phyloP scores from a whole-genome alignment of 2,797 vertebrate genomes.

The Leptodactylus fallax region DNA sequence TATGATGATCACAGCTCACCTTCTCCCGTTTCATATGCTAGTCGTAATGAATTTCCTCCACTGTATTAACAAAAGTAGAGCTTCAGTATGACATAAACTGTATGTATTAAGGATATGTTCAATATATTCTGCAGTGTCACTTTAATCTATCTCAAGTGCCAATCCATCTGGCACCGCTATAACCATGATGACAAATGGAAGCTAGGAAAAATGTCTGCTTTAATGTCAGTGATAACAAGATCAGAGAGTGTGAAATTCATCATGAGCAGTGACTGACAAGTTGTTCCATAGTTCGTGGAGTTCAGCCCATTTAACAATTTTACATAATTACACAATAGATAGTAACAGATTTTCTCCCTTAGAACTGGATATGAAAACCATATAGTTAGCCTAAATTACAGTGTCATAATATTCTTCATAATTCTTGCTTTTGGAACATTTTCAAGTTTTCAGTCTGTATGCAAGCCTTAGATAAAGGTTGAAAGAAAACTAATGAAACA shows the following conservation, averaged over 20 bases:
- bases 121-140: not conserved
- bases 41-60: too few relatives aligned
- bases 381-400: not conserved
- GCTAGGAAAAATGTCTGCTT: slow-evolving; percentile 20
- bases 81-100: not conserved
- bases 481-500: too few relatives aligned
- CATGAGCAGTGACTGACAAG: not conserved
- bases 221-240: slow-evolving; percentile 35
- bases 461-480: not conserved
- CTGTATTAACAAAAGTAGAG: too few relatives aligned
- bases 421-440: not conserved
- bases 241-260: slow-evolving; percentile 26
- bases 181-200: slow-evolving; percentile 40
- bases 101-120: slow-evolving; percentile 1
- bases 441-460: not conserved
- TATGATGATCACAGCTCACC: too few relatives aligned
- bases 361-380: not conserved
- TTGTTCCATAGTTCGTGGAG: not conserved
- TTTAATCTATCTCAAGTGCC: not conserved
- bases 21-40: too few relatives aligned
- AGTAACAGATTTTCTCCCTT: not conserved
- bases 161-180: slow-evolving; percentile 42
- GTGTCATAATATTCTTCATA: not conserved
- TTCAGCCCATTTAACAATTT: not conserved
- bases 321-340: not conserved